Percentiles rank a stretch among this genome's conserved stretches.
Evolutionary conservation across 2,797 vertebrate genomes (phyloP).

Genomic region (Manis pentadactyla): DNA sequence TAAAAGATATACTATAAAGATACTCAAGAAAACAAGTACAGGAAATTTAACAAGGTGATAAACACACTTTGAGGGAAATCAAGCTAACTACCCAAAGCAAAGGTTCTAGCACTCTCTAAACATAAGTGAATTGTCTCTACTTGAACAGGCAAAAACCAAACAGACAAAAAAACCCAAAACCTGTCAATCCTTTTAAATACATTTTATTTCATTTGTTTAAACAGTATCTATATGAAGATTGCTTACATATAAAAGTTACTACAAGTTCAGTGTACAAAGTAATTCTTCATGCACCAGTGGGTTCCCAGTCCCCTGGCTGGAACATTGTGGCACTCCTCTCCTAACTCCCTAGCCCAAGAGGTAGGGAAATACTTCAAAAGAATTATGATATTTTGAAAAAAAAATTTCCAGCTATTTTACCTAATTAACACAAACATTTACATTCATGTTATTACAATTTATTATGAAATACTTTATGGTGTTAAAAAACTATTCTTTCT

Average conservation of each 20-base stretch:
- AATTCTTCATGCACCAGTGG: background rate
- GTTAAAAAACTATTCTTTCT: background rate
- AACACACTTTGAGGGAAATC: background rate
- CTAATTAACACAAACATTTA: background rate
- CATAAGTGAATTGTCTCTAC: background rate
- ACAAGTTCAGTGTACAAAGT: background rate
- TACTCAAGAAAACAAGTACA: background rate
- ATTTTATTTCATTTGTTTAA: background rate
- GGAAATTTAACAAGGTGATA: background rate
- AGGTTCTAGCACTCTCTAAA: background rate
- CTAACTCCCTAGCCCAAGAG: no score
- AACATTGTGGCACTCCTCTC: background rate
- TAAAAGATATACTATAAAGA: background rate
- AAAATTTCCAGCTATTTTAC: background rate
- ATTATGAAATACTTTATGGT: background rate
- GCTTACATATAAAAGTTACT: background rate
- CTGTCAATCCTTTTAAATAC: background rate
- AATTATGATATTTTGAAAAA: conserved; percentile 1
- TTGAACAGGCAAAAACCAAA: background rate
- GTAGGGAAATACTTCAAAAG: background rate
- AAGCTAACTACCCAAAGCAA: background rate
- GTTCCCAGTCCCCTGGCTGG: background rate
- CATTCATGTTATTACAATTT: background rate
- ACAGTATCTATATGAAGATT: background rate
- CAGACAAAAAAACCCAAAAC: background rate